Conservation (phyloP, 2,113 vertebrate species). For the Anarrhichthys ocellatus region DNA sequence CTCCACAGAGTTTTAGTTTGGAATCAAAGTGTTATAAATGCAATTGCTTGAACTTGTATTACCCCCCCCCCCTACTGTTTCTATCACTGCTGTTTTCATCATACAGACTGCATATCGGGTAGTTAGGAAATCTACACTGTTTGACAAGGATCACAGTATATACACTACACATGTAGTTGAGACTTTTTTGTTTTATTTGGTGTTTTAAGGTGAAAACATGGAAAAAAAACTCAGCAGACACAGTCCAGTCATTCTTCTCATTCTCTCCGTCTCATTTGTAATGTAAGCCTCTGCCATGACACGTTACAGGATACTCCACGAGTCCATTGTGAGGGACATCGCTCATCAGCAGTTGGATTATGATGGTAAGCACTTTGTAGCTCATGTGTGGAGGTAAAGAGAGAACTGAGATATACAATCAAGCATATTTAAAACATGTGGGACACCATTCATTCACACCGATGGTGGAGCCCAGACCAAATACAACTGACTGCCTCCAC, state of each 20-base stretch:
- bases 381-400: slow-evolving; percentile 30
- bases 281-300: slow-evolving; percentile 8
- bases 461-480: neutral
- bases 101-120: neutral
- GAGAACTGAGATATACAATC: slow-evolving; percentile 46
- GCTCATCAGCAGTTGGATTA: slow-evolving; percentile 9
- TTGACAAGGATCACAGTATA: slow-evolving; percentile 16
- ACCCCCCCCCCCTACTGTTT: neutral
- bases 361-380: slow-evolving; percentile 25
- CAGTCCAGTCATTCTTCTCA: slow-evolving; percentile 32
- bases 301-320: neutral
- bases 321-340: slow-evolving; percentile 1
- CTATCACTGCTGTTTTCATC: neutral
- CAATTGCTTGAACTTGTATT: neutral
- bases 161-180: slow-evolving; percentile 2
- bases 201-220: slow-evolving; percentile 61
- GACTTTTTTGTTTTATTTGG: slow-evolving; percentile 63
- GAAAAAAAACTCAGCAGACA: slow-evolving; percentile 40
- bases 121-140: neutral
- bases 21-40: neutral
- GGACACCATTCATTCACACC: slow-evolving; percentile 6
- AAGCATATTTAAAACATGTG: slow-evolving; percentile 20
- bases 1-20: neutral
- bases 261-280: slow-evolving; percentile 13
- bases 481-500: neutral